Base-by-base conservation (phyloP, 2,113 vertebrate genomes). In the Chinchilla lanigera region DNA sequence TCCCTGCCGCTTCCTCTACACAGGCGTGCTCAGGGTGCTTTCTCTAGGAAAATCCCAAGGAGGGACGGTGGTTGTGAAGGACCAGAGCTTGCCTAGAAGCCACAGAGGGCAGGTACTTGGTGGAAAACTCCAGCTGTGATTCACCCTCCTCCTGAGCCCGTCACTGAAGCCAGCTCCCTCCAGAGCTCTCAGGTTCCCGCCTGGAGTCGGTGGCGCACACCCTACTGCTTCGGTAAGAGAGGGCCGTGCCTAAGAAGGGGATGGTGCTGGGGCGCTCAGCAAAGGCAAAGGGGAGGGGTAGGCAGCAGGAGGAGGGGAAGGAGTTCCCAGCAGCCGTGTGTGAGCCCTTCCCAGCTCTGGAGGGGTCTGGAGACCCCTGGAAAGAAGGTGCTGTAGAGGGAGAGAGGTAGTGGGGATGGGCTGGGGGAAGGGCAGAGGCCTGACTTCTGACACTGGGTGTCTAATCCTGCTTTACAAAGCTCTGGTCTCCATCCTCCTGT, bases 101-200 rank as follows among this genome's bases (percentile, higher is more conserved):
- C 94, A 17, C 93, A 96, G 89, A 96, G 91, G 96, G 95, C 94
- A 97, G 94, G 97, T 95, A 95, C 92, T 93, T 10, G 92, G 94
- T 98, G 98, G 98, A 98, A 98, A 98, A 98, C 81, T 98, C 98
- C 98, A 98, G 96, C 1, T 54, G 85, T 97, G 97, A 97, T 96
- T 98, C 97, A 97, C 94, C 84, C 96, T 92, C 96, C 97, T 95
- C 84, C 96, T 20, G 0, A 54, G 58, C 84, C 93, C 26, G 38
- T 71, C 94, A 69, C 80, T 4, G 86, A 84, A 93, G 91, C 86
- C 92, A 86, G 11, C 90, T 81, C 94, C 92, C 96, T 88, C 89
- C 52, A 17, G 56, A 38, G 54, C 44, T 77, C 77, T 93, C 91
- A 20, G 92, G 63, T 75, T 87, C 77, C 63, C 94, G 86, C 52